phyloP scores from a whole-genome alignment of 37 sponge, comb jelly and placozoan genomes.

The Ephydatia muelleri region DNA sequence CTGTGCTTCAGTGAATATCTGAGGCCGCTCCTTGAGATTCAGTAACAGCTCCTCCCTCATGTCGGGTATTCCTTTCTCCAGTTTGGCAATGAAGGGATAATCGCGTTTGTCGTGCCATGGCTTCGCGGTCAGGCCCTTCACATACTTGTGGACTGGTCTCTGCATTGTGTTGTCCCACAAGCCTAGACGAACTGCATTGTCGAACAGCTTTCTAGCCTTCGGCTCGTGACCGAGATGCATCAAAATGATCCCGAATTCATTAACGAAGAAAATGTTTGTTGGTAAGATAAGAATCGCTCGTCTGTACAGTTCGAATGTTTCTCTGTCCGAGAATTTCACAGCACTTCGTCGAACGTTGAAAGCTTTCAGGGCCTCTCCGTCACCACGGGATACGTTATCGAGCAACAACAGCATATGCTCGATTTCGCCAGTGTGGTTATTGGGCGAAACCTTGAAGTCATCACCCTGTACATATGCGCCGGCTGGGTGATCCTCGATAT shows the following conservation, averaged over 20 bases:
- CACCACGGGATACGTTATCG: conserved; percentile 60
- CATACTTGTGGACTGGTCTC: conserved; percentile 87
- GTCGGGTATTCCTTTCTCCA: conserved; percentile 70
- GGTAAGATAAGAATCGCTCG: conserved; percentile 81
- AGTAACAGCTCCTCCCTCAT: conserved; percentile 66
- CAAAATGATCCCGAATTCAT: conserved; percentile 83
- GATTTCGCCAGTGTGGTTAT: conserved; percentile 61
- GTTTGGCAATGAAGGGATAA: conserved; percentile 70
- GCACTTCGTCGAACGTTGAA: conserved; percentile 79
- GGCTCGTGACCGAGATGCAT: conserved; percentile 44
- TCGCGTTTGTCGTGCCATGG: conserved; percentile 83
- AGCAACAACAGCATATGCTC: conserved; percentile 56
- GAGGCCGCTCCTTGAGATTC: conserved; percentile 43
- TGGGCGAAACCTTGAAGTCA: neutral
- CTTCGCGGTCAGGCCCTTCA: conserved; percentile 66
- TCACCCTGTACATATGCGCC: neutral
- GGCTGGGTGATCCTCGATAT: neutral
- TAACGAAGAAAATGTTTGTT: conserved; percentile 84
- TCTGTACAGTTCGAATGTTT: conserved; percentile 71
- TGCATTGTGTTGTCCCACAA: conserved; percentile 90
- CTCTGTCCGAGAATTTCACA: conserved; percentile 66
- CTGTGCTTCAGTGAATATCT: conserved; percentile 80
- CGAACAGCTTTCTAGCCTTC: conserved; percentile 64
- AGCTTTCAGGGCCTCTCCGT: conserved; percentile 52
- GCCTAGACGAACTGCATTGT: conserved; percentile 77